phyloP scores from a whole-genome alignment of 2,888 invertebrate species.

The Leptopterna dolabrata region DNA sequence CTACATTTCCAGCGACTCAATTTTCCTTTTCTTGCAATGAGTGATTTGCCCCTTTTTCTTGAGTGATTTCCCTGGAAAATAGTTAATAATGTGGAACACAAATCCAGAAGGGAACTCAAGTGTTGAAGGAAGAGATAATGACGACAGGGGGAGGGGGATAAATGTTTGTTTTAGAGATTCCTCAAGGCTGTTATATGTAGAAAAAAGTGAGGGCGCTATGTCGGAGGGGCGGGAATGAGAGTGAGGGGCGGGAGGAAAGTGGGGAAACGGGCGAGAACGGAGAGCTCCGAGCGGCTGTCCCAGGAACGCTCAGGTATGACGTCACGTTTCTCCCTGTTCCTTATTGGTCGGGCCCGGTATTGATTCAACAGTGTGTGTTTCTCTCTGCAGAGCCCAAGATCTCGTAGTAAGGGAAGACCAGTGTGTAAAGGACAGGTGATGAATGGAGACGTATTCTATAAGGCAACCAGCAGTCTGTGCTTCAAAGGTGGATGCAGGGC shows the following conservation, averaged over 20 bases:
- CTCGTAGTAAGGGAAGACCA: slow-evolving; percentile 52
- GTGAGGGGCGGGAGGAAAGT: not conserved
- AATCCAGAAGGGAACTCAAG: not conserved
- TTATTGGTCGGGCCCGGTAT: slow-evolving; percentile 55
- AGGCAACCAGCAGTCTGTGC: slow-evolving; percentile 51
- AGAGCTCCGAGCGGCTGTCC: slow-evolving; percentile 26
- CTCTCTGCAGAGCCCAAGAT: slow-evolving; percentile 56
- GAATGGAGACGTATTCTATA: slow-evolving; percentile 55
- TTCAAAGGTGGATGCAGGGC: slow-evolving; percentile 54
- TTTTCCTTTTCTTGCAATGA: too few species aligned
- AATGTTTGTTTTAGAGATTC: slow-evolving; percentile 19
- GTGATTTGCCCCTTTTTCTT: too few species aligned
- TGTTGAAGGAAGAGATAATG: too few species aligned
- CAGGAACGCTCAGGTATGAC: slow-evolving; percentile 45
- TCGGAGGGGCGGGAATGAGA: not conserved
- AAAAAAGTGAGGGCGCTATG: slow-evolving; percentile 31
- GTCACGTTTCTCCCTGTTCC: slow-evolving; percentile 55
- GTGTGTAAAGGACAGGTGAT: slow-evolving; percentile 54
- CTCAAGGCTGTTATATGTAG: not conserved
- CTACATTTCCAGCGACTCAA: too few species aligned
- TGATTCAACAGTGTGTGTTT: slow-evolving; percentile 58
- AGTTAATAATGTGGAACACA: not conserved
- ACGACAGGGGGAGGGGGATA: too few species aligned
- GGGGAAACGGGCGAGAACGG: not conserved
- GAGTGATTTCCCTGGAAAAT: not conserved